These are phyloP conservation scores for Labia minor DNA, from an alignment of 2,888 invertebrate genomes.

Conservation along the genomic window DNA sequence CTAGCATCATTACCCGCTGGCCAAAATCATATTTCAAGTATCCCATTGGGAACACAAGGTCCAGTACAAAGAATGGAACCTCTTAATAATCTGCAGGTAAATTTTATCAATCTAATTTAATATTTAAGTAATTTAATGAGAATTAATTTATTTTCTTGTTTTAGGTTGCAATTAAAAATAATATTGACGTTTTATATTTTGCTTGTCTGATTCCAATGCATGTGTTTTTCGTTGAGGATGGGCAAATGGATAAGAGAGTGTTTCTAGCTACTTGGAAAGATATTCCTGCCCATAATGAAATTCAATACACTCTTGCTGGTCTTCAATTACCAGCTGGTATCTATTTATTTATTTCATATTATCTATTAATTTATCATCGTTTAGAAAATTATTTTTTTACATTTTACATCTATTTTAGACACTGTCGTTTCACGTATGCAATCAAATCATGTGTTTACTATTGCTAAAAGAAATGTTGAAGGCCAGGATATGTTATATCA, in stretches of 20 bases:
- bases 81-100: constrained; percentile 78
- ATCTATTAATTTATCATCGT: neutral
- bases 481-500: constrained; percentile 99
- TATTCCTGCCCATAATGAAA: constrained; percentile 95
- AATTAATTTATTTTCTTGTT: constrained; percentile 14
- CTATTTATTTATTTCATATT: neutral
- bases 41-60: constrained; percentile 72
- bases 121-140: too few relatives aligned
- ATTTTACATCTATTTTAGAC: constrained; percentile 57
- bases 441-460: constrained; percentile 92
- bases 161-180: constrained; percentile 94
- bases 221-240: constrained; percentile 88
- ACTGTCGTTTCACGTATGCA: constrained; percentile 88
- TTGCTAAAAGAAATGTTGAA: constrained; percentile 96
- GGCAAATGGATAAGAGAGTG: constrained; percentile 92
- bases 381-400: constrained; percentile 13
- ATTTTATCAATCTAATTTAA: too few relatives aligned
- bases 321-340: constrained; percentile 56
- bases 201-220: constrained; percentile 88
- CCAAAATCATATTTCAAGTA: constrained; percentile 62
- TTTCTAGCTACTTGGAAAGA: constrained; percentile 99
- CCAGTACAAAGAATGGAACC: constrained; percentile 97
- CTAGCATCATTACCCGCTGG: constrained; percentile 66
- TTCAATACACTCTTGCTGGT: constrained; percentile 81
- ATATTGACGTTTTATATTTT: constrained; percentile 96